A percentile compares a stretch with the other conserved stretches of the same genome.
Evolutionary conservation across 2,113 vertebrate genomes (phyloP).

Genomic region (Eulacestoma nigropectus): DNA sequence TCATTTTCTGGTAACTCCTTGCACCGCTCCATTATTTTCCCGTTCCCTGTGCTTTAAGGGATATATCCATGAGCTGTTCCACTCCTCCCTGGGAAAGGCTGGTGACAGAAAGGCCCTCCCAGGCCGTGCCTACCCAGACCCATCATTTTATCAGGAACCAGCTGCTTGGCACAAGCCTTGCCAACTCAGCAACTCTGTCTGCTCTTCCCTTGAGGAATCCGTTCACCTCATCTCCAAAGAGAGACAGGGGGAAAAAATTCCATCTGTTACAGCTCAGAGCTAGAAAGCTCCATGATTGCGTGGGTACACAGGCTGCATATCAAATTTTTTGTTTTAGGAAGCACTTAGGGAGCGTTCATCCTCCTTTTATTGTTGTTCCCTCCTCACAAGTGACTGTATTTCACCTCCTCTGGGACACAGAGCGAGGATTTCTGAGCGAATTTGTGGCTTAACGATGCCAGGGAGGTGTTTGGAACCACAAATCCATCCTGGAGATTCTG

Average conservation of each 20-base stretch:
- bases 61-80: neutral
- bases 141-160: neutral
- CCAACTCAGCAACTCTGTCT: constrained; percentile 58
- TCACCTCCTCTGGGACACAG: constrained; percentile 39
- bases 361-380: constrained; percentile 61
- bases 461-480: constrained; percentile 12
- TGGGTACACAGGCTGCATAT: constrained; percentile 51
- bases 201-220: constrained; percentile 56
- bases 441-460: constrained; percentile 16
- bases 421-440: constrained; percentile 32
- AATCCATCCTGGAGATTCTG: neutral
- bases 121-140: neutral
- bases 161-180: constrained; percentile 43
- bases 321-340: constrained; percentile 45
- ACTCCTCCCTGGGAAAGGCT: neutral
- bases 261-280: constrained; percentile 68
- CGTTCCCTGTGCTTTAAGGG: neutral
- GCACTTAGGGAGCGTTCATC: constrained; percentile 56
- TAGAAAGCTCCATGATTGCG: constrained; percentile 18
- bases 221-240: constrained; percentile 68
- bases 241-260: constrained; percentile 9
- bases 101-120: neutral
- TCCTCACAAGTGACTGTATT: constrained; percentile 38
- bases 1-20: fast-evolving
- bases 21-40: fast-evolving